Percentiles rank a stretch among this genome's conserved stretches.
Conservation (phyloP, 2,888 invertebrate species). For the Orchestes rusci region DNA sequence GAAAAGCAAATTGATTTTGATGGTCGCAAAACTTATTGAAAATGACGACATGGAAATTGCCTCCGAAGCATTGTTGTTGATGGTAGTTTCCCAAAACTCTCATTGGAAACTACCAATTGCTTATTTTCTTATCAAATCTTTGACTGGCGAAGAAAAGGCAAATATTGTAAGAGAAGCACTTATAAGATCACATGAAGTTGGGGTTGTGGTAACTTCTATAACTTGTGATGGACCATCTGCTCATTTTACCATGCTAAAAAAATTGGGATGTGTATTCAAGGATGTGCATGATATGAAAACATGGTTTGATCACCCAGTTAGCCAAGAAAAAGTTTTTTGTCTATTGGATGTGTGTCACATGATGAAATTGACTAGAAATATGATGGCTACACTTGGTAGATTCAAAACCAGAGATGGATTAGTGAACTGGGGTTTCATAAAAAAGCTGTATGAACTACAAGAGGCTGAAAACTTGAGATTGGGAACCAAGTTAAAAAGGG, state of each 20-base stretch:
- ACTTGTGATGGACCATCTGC: conserved; percentile 22
- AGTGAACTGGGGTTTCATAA: conserved; percentile 1
- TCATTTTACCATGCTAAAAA: conserved; percentile 18
- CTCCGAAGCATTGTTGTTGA: conserved; percentile 21
- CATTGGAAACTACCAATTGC: conserved; percentile 26
- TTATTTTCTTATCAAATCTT: conserved; percentile 22
- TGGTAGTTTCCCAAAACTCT: conserved; percentile 20
- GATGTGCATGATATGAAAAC: conserved; percentile 7
- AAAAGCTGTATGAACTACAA: conserved; percentile 12
- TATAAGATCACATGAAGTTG: conserved; percentile 13
- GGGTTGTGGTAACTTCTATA: conserved; percentile 14
- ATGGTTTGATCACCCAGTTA: conserved; percentile 10
- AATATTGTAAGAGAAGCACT: conserved; percentile 18
- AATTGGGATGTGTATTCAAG: conserved; percentile 11
- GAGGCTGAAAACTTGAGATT: conserved; percentile 7
- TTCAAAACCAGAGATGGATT: neutral
- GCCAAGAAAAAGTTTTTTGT: neutral
- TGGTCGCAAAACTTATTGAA: conserved; percentile 14
- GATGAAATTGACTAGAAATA: too few species aligned
- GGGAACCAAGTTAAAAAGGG: too few species aligned
- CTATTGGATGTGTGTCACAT: neutral
- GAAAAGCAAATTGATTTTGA: conserved; percentile 26
- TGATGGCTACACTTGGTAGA: neutral
- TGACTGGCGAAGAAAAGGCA: conserved; percentile 21
- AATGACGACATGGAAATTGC: conserved; percentile 13